Evolutionary conservation across 2,113 vertebrate genomes (phyloP).

Genomic region (Clinocottus analis): DNA sequence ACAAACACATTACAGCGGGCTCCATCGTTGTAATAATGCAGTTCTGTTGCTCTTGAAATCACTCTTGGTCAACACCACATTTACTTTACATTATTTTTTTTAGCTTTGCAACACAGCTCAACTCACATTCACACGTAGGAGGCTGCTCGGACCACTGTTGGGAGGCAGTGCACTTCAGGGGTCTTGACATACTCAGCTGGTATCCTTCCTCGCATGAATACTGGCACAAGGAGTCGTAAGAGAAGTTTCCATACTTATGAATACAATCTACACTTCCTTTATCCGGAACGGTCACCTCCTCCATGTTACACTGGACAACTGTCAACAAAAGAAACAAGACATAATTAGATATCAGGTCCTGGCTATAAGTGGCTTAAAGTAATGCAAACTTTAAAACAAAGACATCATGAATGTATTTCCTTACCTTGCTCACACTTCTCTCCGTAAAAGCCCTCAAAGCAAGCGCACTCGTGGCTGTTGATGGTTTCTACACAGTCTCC

Average conservation of each 20-base stretch:
- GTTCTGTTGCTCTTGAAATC: neutral
- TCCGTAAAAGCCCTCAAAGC: slow-evolving; percentile 88
- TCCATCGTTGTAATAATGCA: neutral
- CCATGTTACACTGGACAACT: slow-evolving; percentile 72
- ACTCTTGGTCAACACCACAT: too few species aligned
- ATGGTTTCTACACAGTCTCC: slow-evolving; percentile 93
- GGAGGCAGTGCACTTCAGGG: slow-evolving; percentile 73
- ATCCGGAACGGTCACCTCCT: slow-evolving; percentile 40
- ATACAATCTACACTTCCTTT: slow-evolving; percentile 76
- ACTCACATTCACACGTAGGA: slow-evolving; percentile 86
- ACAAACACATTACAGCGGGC: neutral
- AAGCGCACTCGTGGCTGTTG: slow-evolving; percentile 86
- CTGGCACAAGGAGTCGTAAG: slow-evolving; percentile 78
- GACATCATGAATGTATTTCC: neutral
- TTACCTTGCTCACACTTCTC: slow-evolving; percentile 85
- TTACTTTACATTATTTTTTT: neutral
- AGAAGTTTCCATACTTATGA: slow-evolving; percentile 67
- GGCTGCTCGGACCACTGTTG: slow-evolving; percentile 79
- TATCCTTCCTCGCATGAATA: slow-evolving; percentile 86
- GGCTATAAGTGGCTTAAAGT: rapidly evolving
- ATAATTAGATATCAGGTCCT: neutral
- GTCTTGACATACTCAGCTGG: slow-evolving; percentile 57
- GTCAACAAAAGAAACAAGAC: slow-evolving; percentile 26
- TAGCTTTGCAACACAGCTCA: neutral
- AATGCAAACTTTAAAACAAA: neutral